phyloP scores from a whole-genome alignment of 2,888 invertebrate species.

The Sisyra terminalis region DNA sequence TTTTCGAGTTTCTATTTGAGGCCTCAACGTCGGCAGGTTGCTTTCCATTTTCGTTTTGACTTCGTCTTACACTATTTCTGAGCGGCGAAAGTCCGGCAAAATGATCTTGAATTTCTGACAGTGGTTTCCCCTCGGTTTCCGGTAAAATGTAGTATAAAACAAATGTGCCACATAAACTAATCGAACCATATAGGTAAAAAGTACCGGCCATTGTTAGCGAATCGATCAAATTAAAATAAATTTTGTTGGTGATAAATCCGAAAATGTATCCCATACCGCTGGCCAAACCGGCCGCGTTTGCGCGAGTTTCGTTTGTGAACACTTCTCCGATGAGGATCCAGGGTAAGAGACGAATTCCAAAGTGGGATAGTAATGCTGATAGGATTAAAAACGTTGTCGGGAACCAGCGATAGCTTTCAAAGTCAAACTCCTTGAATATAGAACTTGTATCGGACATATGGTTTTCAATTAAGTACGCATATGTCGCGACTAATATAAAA shows the following conservation, averaged over 20 bases:
- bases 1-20: not conserved
- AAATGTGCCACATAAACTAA: constrained; percentile 45
- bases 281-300: constrained; percentile 54
- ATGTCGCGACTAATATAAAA: constrained; percentile 41
- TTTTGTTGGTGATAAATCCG: constrained; percentile 57
- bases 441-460: not conserved
- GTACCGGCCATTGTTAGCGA: constrained; percentile 49
- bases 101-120: constrained; percentile 54
- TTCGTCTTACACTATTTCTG: constrained; percentile 29
- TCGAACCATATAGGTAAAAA: constrained; percentile 48
- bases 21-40: not conserved
- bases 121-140: constrained; percentile 65
- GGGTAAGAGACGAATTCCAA: constrained; percentile 52
- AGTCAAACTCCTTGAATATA: not conserved
- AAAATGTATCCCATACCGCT: constrained; percentile 61
- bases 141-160: constrained; percentile 53
- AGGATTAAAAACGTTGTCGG: constrained; percentile 47
- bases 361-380: constrained; percentile 50
- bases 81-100: constrained; percentile 40
- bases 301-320: constrained; percentile 47
- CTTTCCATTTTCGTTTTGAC: constrained; percentile 16
- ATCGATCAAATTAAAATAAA: constrained; percentile 47
- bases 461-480: constrained; percentile 23
- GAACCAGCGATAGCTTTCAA: constrained; percentile 32
- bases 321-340: constrained; percentile 73